These are phyloP conservation scores for Trichonephila inaurata DNA, from an alignment of 1,140 invertebrate species.

Conservation along the genomic window DNA sequence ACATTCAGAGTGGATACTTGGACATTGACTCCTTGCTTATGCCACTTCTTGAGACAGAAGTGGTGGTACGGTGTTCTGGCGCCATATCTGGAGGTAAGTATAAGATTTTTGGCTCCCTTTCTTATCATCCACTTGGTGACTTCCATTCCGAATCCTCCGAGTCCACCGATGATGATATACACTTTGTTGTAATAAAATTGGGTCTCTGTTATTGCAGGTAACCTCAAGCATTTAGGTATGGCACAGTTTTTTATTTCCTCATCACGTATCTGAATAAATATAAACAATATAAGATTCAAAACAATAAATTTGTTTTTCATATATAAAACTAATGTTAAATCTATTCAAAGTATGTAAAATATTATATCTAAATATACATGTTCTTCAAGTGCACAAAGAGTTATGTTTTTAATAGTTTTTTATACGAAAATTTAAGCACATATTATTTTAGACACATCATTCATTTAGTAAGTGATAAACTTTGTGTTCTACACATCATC, in stretches of 20 bases:
- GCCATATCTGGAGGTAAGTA: slow-evolving; percentile 83
- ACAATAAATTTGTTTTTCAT: too few species aligned
- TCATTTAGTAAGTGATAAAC: too few species aligned
- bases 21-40: slow-evolving; percentile 87
- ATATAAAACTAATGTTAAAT: too few species aligned
- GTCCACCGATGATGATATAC: slow-evolving; percentile 84
- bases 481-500: too few species aligned
- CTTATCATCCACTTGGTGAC: slow-evolving; percentile 83
- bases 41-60: slow-evolving; percentile 82
- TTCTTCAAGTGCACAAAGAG: too few species aligned
- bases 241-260: slow-evolving; percentile 78
- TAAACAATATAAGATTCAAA: neutral
- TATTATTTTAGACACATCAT: too few species aligned
- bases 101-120: slow-evolving; percentile 82
- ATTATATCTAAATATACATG: too few species aligned
- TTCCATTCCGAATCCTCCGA: slow-evolving; percentile 84
- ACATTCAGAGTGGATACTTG: slow-evolving; percentile 87
- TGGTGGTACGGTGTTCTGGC: slow-evolving; percentile 83
- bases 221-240: slow-evolving; percentile 78
- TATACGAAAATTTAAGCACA: too few species aligned
- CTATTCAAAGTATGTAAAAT: too few species aligned
- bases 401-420: too few species aligned
- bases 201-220: slow-evolving; percentile 80
- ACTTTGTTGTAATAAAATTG: slow-evolving; percentile 80
- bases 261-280: slow-evolving; percentile 75